Evolutionary conservation across 2,113 vertebrate species (phyloP), one percentile per base, ranked within the genome.

Genomic region (Corythoichthys haematopterus): DNA sequence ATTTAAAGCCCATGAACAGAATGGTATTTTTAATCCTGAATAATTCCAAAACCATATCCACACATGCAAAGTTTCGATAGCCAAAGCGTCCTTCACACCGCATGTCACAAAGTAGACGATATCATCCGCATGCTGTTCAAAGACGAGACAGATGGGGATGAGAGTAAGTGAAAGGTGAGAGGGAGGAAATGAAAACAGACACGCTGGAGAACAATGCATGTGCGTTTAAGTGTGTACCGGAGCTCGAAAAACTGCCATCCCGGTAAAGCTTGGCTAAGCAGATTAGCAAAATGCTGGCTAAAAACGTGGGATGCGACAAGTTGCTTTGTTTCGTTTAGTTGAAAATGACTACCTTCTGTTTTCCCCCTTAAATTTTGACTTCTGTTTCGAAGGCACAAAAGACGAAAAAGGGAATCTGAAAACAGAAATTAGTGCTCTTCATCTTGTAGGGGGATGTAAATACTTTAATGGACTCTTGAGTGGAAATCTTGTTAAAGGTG

Each of bases 231-330:
- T 70, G 76, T 72, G 60, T 69, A 68, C 59, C 65, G 53, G 58
- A 76, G 75, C 74, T 65, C 73, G 66, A 75, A 71, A 64, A 77
- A 72, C 77, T 67, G 74, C 64, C 76, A 80, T 82, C 73, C 69
- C 78, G 47, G 59, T 79, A 85, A 82, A 88, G 77, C 84, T 75
- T 74, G 45, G 69, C 59, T 86, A 87, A 87, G 80, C 79, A 89
- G 88, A 89, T 89, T 89, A 88, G 69, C 65, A 72, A 74, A 75
- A 80, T 74, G 77, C 71, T 57, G 69, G 79, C 75, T 84, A n/a
- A 81, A 87, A 85, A 85, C n/a, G n/a, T n/a, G n/a, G n/a, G n/a
- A n/a, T n/a, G n/a, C n/a, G n/a, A n/a, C n/a, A n/a, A n/a, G n/a
- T n/a, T n/a, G n/a, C n/a, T n/a, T n/a, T n/a, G n/a, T n/a, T n/a